Evolutionary conservation across 2,797 vertebrate species (phyloP).

Genomic region (Acipenser oxyrinchus): DNA sequence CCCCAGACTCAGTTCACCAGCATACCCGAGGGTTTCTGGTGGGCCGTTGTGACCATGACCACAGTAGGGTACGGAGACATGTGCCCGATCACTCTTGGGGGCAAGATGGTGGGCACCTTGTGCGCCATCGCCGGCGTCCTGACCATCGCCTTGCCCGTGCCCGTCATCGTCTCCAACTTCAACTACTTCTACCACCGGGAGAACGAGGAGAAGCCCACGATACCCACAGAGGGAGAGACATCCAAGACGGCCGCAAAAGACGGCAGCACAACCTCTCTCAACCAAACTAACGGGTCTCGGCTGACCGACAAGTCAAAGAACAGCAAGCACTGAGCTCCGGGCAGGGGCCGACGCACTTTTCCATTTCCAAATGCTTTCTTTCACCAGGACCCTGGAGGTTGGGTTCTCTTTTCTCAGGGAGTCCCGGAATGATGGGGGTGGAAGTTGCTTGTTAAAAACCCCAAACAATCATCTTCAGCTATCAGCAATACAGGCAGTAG

Average conservation of each 20-base stretch:
- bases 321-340: conserved; percentile 37
- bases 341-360: no score
- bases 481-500: no score
- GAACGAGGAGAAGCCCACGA: conserved; percentile 77
- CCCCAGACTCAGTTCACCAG: conserved; percentile 92
- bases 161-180: conserved; percentile 97
- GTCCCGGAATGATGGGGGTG: no score
- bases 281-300: conserved; percentile 75
- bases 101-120: conserved; percentile 92
- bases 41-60: conserved; percentile 98
- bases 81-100: conserved; percentile 89
- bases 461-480: no score
- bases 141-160: conserved; percentile 92
- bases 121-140: conserved; percentile 93
- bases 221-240: conserved; percentile 71
- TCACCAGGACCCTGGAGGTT: no score
- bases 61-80: conserved; percentile 97
- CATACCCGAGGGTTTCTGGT: conserved; percentile 97
- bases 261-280: conserved; percentile 76
- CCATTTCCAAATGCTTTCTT: no score
- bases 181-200: conserved; percentile 97
- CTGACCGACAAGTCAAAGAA: conserved; percentile 69
- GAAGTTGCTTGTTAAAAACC: no score
- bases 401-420: no score
- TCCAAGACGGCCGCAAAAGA: conserved; percentile 53